Percentiles rank a stretch among this genome's conserved stretches.
phyloP scores from a whole-genome alignment of 2,888 invertebrate genomes.

The Coremacera marginata region DNA sequence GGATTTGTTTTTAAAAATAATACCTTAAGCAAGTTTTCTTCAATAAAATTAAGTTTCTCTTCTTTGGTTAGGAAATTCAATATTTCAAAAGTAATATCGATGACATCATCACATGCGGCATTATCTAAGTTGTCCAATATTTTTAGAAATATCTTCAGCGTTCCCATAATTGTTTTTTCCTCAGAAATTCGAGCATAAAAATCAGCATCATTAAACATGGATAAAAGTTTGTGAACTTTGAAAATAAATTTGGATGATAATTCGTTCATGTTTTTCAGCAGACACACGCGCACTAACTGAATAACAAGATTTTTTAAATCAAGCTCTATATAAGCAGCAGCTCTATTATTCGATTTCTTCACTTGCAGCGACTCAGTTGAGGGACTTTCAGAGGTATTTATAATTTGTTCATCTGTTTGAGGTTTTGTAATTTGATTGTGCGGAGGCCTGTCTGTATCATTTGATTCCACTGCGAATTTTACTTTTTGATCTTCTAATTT shows the following conservation, averaged over 20 bases:
- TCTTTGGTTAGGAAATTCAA: constrained; percentile 71
- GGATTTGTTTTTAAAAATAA: constrained; percentile 49
- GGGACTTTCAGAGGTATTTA: constrained; percentile 32
- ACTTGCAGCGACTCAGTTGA: constrained; percentile 1
- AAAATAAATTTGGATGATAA: constrained; percentile 70
- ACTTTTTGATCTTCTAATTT: constrained; percentile 71
- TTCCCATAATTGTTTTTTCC: constrained; percentile 56
- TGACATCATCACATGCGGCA: constrained; percentile 71
- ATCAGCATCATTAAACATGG: constrained; percentile 72
- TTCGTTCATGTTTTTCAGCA: constrained; percentile 71
- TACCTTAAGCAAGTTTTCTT: constrained; percentile 73
- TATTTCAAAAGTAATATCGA: constrained; percentile 76
- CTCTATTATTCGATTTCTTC: neutral
- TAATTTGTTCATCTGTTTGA: constrained; percentile 53
- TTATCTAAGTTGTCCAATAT: constrained; percentile 63
- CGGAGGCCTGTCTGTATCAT: constrained; percentile 29
- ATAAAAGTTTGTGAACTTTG: constrained; percentile 72
- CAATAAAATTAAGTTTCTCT: constrained; percentile 73
- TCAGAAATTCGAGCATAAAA: constrained; percentile 71
- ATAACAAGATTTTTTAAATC: constrained; percentile 61
- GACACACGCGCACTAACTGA: constrained; percentile 69
- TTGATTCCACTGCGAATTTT: constrained; percentile 68
- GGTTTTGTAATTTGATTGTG: constrained; percentile 47
- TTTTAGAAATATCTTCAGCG: constrained; percentile 56
- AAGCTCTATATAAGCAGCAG: constrained; percentile 39